These are phyloP conservation scores for Ooceraea biroi DNA, from an alignment of 1,140 invertebrate species.

Conservation along the genomic window DNA sequence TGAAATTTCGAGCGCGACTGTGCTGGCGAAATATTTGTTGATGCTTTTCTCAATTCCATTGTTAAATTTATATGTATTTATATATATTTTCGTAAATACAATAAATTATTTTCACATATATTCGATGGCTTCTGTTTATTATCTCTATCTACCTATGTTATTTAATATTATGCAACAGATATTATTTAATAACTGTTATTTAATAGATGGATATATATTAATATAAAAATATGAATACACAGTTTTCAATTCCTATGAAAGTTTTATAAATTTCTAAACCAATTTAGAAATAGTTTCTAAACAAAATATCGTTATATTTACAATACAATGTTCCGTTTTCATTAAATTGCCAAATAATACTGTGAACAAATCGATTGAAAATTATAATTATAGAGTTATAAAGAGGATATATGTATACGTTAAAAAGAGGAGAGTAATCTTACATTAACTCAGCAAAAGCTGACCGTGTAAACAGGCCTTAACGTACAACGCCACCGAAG, in stretches of 20 bases:
- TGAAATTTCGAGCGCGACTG: background rate
- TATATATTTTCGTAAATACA: no score
- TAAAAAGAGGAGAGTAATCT: background rate
- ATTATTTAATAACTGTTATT: no score
- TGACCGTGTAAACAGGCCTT: constrained; percentile 49
- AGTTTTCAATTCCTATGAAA: background rate
- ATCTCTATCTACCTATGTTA: background rate
- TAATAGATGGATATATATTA: no score
- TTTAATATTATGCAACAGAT: background rate
- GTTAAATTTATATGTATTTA: background rate
- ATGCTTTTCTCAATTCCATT: constrained; percentile 4
- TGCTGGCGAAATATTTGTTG: background rate
- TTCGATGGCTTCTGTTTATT: no score
- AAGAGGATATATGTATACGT: no score
- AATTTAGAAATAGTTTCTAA: no score
- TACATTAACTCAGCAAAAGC: background rate
- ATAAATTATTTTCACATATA: no score
- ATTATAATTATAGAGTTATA: no score
- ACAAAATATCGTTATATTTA: background rate
- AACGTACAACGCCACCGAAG: constrained; percentile 38
- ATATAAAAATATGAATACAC: no score
- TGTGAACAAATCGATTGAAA: background rate
- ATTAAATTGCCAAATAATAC: background rate
- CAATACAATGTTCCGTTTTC: no score
- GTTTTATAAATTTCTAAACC: no score